Evolutionary conservation across 1,140 invertebrate species (phyloP).

Genomic region (Papilio machaon): DNA sequence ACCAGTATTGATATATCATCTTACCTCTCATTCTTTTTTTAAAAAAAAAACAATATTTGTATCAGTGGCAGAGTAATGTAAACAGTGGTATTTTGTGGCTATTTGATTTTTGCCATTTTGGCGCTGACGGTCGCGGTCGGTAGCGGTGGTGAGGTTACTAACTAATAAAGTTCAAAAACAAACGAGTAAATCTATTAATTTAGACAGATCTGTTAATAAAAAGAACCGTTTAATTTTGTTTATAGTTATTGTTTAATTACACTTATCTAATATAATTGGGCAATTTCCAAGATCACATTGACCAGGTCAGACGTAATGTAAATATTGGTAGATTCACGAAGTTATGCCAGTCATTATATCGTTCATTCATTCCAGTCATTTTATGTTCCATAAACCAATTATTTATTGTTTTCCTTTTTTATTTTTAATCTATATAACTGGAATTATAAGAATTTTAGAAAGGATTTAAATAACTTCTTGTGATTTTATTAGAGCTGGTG

Average conservation of each 20-base stretch:
- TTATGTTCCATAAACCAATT: background rate
- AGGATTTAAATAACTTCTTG: background rate
- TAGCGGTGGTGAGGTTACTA: too few relatives aligned
- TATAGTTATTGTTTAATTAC: slow-evolving; percentile 7
- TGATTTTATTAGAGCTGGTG: too few relatives aligned
- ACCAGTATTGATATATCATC: too few relatives aligned
- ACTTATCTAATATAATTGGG: slow-evolving; percentile 8
- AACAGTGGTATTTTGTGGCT: too few relatives aligned
- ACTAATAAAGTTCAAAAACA: too few relatives aligned
- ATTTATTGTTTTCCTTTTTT: background rate
- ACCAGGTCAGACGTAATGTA: slow-evolving; percentile 6
- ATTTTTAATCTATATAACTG: background rate
- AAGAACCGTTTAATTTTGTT: slow-evolving; percentile 7
- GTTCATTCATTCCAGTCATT: too few relatives aligned
- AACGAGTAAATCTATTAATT: too few relatives aligned
- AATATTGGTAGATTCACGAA: background rate
- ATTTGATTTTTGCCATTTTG: too few relatives aligned
- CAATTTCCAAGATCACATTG: slow-evolving; percentile 28
- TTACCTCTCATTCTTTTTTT: too few relatives aligned
- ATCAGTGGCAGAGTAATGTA: too few relatives aligned
- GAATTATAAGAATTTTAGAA: background rate
- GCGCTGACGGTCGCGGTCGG: too few relatives aligned
- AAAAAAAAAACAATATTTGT: too few relatives aligned
- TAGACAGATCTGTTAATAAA: background rate
- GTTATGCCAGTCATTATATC: background rate